Conservation (phyloP, 2,113 vertebrate species). For the Caranx melampygus region DNA sequence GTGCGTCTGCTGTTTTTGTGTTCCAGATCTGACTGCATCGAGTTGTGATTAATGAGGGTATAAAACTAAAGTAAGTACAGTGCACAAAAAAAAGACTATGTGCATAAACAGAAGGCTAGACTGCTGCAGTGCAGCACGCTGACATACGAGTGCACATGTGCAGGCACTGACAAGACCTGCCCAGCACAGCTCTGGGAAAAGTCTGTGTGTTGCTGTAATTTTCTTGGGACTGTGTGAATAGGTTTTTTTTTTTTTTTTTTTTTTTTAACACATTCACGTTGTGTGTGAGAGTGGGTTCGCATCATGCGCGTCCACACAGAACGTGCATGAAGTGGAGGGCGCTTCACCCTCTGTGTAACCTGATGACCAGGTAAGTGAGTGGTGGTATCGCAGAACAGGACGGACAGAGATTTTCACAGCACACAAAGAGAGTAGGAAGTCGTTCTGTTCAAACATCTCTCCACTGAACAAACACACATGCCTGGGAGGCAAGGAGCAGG, state of each 20-base stretch:
- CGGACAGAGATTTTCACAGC: constrained; percentile 46
- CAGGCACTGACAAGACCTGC: constrained; percentile 70
- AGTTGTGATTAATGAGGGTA: constrained; percentile 38
- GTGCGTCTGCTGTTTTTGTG: constrained; percentile 7
- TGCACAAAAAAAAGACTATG: not conserved
- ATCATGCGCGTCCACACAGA: not conserved
- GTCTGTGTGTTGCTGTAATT: constrained; percentile 25
- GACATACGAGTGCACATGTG: constrained; percentile 37
- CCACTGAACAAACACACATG: constrained; percentile 66
- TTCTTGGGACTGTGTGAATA: constrained; percentile 36
- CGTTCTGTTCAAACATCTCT: constrained; percentile 63
- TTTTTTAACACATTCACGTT: not conserved
- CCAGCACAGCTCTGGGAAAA: constrained; percentile 49
- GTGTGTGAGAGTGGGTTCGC: not conserved
- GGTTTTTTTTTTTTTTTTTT: not conserved
- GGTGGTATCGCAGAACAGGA: constrained; percentile 54
- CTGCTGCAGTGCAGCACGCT: constrained; percentile 25
- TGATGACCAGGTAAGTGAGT: constrained; percentile 45
- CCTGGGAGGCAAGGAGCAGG: constrained; percentile 40
- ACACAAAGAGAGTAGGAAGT: constrained; percentile 63
- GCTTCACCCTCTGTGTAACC: constrained; percentile 15
- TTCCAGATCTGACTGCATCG: constrained; percentile 43
- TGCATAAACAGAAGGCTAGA: constrained; percentile 33
- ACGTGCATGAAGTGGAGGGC: not conserved
- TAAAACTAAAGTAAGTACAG: constrained; percentile 26